A percentile compares a stretch with the other conserved stretches of the same genome.
Evolutionary conservation across 2,113 vertebrate genomes (phyloP).

Genomic region (Psittacara wagleri): DNA sequence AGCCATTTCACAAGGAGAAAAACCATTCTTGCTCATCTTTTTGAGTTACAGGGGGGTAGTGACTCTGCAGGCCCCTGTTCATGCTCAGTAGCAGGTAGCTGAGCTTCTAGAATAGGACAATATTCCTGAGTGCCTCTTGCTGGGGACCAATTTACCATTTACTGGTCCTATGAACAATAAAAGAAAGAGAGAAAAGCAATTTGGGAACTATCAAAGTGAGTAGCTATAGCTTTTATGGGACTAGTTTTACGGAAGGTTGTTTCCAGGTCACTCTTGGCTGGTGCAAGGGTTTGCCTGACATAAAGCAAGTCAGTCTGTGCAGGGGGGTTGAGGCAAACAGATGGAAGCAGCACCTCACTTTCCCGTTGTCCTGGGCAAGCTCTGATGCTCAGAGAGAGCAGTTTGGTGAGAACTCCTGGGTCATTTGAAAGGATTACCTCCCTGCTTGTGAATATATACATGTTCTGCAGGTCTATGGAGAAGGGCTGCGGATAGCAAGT

Average conservation of each 20-base stretch:
- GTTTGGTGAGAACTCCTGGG: not conserved
- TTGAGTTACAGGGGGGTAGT: not conserved
- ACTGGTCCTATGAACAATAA: constrained; percentile 63
- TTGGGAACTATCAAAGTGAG: constrained; percentile 81
- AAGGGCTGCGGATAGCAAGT: not conserved
- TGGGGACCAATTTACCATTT: constrained; percentile 70
- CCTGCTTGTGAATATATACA: not conserved
- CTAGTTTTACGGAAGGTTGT: constrained; percentile 81
- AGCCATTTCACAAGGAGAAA: not conserved
- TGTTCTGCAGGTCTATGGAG: not conserved
- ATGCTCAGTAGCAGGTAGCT: not conserved
- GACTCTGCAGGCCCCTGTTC: not conserved
- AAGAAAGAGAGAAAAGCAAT: constrained; percentile 48
- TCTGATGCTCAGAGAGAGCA: not conserved
- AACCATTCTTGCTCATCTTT: not conserved
- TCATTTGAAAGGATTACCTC: not conserved
- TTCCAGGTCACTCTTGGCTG: constrained; percentile 80
- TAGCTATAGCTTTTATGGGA: constrained; percentile 80
- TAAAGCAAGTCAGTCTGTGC: not conserved
- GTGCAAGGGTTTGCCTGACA: not conserved
- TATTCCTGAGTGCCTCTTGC: constrained; percentile 45
- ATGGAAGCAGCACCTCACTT: not conserved
- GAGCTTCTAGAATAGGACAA: constrained; percentile 65
- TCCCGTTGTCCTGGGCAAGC: not conserved
- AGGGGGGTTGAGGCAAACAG: not conserved